phyloP scores from a whole-genome alignment of 1,140 invertebrate species.

The Eurosta solidaginis region DNA sequence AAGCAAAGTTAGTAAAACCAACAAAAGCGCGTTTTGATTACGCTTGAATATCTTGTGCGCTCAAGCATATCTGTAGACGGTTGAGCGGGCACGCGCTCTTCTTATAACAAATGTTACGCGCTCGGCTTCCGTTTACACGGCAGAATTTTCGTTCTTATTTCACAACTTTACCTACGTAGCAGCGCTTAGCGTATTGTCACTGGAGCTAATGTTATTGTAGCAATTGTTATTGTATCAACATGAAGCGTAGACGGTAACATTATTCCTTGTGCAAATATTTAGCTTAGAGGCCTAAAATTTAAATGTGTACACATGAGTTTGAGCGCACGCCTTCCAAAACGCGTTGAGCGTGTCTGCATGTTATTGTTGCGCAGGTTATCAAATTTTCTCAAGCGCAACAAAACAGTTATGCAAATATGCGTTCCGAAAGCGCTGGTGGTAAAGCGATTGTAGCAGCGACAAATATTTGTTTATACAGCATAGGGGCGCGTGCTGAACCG shows the following conservation, averaged over 20 bases:
- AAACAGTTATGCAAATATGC: constrained; percentile 30
- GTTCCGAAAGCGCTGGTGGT: background rate
- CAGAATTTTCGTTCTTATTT: background rate
- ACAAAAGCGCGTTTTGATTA: background rate
- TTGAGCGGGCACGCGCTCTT: background rate
- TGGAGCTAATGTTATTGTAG: background rate
- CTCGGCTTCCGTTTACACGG: constrained; percentile 10
- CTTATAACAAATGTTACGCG: background rate
- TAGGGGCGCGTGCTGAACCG: background rate
- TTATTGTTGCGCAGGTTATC: constrained; percentile 22
- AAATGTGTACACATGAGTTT: background rate
- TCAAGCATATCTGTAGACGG: background rate
- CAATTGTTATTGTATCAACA: background rate
- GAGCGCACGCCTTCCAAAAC: background rate
- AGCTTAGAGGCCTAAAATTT: background rate
- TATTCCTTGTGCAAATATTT: constrained; percentile 29
- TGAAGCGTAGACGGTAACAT: background rate
- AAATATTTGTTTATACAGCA: background rate
- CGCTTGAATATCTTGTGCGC: background rate
- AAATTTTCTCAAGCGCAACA: constrained; percentile 29
- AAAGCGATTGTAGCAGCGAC: background rate
- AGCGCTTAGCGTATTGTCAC: background rate
- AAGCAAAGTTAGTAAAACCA: background rate
- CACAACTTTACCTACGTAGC: background rate
- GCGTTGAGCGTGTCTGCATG: background rate